Evolutionary conservation across 2,888 invertebrate species (phyloP), one percentile per base, ranked within the genome.

Genomic region (Encarsia formosa): DNA sequence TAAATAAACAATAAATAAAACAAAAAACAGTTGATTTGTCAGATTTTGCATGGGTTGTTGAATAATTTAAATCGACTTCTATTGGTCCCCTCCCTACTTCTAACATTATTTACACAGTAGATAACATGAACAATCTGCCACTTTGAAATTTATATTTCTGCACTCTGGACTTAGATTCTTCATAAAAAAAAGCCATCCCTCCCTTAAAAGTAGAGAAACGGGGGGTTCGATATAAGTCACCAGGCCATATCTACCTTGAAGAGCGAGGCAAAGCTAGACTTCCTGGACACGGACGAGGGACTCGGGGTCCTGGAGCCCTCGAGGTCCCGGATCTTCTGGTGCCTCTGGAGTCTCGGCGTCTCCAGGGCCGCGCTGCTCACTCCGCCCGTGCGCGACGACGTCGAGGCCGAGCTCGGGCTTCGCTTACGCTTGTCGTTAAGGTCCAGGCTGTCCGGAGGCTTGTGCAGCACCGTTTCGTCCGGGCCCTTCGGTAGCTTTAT

Each of bases 221-320:
- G n/a, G n/a, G n/a, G n/a, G n/a, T n/a, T n/a, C n/a, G n/a, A n/a
- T n/a, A n/a, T n/a, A n/a, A n/a, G n/a, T 54, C 38, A 49, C 31
- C 16, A 40, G 15, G 38, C 39, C 42, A 41, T 51, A 48, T 52
- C 26, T 58, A 87, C 84, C 70, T 86, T 84, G 66, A 91, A 91
- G 37, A 91, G 73, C 4, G 88, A 88, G 52, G 87, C 85, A 67
- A 90, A 88, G 26, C 89, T 90, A 63, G 87, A 88, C 70, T 88
- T 88, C 32, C 90, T 79, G 0, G 89, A 88, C 0, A 76, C 76
- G 1, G 81, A 81, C 1, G 81, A 78, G 1, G 89, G 88, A 2
- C 90, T 89, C 1, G 89, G 88, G 9, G 80, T 79, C 52, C 75
- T 65, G 4, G 75, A 76, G 26, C 74, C 70, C 63, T 75, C 68